Percentiles rank a stretch among this genome's conserved stretches.
Evolutionary conservation across 2,888 invertebrate genomes (phyloP).

Genomic region (Zootermopsis nevadensis): DNA sequence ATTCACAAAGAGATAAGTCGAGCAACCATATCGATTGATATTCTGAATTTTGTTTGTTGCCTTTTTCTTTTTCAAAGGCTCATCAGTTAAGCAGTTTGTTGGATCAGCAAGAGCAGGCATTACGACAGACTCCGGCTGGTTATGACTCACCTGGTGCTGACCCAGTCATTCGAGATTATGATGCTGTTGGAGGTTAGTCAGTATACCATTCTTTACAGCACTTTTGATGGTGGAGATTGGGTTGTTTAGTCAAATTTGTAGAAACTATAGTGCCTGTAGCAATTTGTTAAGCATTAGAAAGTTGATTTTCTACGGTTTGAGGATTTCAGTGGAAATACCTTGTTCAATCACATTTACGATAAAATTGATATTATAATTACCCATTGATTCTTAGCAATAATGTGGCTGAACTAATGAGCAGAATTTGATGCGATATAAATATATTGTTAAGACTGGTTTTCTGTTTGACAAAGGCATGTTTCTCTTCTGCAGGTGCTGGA

Average conservation of each 20-base stretch:
- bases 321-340: not conserved
- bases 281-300: no score
- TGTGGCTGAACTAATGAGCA: not conserved
- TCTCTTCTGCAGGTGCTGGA: constrained; percentile 47
- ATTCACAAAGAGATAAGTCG: constrained; percentile 24
- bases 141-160: constrained; percentile 52
- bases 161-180: constrained; percentile 46
- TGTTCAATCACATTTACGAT: not conserved
- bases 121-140: constrained; percentile 58
- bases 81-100: constrained; percentile 68
- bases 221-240: no score
- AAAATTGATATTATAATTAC: not conserved
- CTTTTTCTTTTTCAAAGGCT: constrained; percentile 56
- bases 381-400: not conserved
- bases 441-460: not conserved
- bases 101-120: constrained; percentile 77
- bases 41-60: not conserved
- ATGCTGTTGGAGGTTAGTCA: constrained; percentile 48
- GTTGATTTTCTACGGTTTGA: not conserved
- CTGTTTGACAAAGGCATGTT: not conserved
- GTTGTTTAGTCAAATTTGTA: no score
- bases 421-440: not conserved
- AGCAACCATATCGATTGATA: not conserved
- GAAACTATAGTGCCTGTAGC: no score
- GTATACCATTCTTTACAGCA: not conserved